A percentile compares a stretch with the other conserved stretches of the same genome.
Evolutionary conservation across 2,113 vertebrate genomes (phyloP).

Genomic region (Pedionomus torquatus): DNA sequence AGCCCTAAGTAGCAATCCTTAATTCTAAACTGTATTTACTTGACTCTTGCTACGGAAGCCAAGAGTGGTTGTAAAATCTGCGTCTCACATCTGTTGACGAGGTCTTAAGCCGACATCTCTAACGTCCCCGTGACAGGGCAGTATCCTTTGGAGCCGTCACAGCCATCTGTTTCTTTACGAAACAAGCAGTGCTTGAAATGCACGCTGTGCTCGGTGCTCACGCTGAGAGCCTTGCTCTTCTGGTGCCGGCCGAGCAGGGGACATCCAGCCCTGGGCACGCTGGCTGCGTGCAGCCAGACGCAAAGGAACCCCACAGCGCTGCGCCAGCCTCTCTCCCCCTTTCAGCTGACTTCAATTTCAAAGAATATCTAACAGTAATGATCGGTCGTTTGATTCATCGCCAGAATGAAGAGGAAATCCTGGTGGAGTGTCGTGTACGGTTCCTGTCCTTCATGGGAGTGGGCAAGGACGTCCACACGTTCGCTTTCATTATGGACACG

Average conservation of each 20-base stretch:
- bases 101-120: background rate
- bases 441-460: conserved; percentile 99
- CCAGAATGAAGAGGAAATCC: conserved; percentile 88
- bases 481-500: conserved; percentile 98
- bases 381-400: background rate
- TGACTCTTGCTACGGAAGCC: background rate
- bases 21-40: background rate
- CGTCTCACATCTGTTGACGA: background rate
- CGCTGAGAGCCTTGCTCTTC: background rate
- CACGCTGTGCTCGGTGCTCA: background rate
- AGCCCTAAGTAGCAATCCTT: background rate
- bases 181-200: background rate
- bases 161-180: background rate
- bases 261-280: background rate
- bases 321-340: background rate
- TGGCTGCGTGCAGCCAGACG: too few relatives aligned
- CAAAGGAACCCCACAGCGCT: background rate
- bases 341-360: background rate
- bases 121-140: background rate
- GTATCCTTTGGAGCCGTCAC: background rate
- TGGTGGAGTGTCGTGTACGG: conserved; percentile 95
- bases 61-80: background rate
- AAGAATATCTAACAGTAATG: background rate
- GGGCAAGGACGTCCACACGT: conserved; percentile 91
- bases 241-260: background rate